Conservation (phyloP, 2,888 invertebrate species). For the Gortyna flavago region DNA sequence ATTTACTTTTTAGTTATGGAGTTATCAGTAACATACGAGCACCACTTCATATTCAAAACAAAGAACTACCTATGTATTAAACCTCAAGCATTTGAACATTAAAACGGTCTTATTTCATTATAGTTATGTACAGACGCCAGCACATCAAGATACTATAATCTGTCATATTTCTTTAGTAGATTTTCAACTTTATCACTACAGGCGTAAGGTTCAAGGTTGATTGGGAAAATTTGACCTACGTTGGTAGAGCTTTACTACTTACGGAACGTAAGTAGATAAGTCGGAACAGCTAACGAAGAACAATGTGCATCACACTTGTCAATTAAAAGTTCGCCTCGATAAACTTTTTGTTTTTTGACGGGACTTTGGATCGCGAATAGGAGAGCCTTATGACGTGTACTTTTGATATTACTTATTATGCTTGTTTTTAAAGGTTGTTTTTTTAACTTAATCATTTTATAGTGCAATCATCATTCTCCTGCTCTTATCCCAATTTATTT, state of each 20-base stretch:
- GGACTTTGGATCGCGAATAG: neutral
- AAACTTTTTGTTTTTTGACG: neutral
- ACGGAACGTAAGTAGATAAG: neutral
- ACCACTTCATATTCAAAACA: conserved; percentile 22
- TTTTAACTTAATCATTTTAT: too few relatives aligned
- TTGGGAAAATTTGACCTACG: too few relatives aligned
- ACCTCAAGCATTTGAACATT: neutral
- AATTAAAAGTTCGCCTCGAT: conserved; percentile 26
- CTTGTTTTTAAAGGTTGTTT: too few relatives aligned
- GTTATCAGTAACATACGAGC: conserved; percentile 8
- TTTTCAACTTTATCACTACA: too few relatives aligned
- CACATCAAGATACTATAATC: too few relatives aligned
- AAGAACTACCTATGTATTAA: conserved; percentile 1
- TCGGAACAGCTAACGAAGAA: conserved; percentile 5
- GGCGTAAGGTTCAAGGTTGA: too few relatives aligned
- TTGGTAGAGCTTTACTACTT: neutral
- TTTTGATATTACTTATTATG: too few relatives aligned
- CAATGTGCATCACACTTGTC: conserved; percentile 7
- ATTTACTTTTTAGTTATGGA: neutral
- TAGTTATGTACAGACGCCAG: too few relatives aligned
- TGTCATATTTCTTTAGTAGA: too few relatives aligned
- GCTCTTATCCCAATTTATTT: too few relatives aligned
- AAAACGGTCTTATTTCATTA: neutral
- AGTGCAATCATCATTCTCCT: too few relatives aligned
- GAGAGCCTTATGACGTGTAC: neutral